Evolutionary conservation across 30 jellyfish, hydroid and myxozoan genomes (phyloP).

Genomic region (Haliclystus octoradiatus): DNA sequence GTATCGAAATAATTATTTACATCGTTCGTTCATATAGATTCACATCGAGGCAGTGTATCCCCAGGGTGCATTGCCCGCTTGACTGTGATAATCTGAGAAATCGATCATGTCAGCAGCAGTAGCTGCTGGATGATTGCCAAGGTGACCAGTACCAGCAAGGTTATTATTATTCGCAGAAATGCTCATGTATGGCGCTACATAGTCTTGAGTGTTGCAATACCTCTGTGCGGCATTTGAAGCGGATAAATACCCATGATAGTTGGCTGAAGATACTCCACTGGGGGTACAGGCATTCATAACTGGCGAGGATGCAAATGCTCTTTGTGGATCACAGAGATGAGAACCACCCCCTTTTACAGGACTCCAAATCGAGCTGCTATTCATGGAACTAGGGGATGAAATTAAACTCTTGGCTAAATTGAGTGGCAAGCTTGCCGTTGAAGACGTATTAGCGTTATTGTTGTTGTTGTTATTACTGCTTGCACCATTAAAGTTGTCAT

Average conservation of each 20-base stretch:
- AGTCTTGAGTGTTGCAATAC: constrained; percentile 51
- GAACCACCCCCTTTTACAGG: constrained; percentile 60
- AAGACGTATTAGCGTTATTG: constrained; percentile 15
- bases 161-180: constrained; percentile 35
- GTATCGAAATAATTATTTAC: too few relatives aligned
- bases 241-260: constrained; percentile 41
- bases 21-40: too few relatives aligned
- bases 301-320: constrained; percentile 82
- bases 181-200: constrained; percentile 73
- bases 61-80: constrained; percentile 57
- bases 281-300: constrained; percentile 93
- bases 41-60: constrained; percentile 72
- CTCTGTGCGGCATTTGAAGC: constrained; percentile 50
- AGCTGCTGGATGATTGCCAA: constrained; percentile 20
- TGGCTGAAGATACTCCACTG: constrained; percentile 36
- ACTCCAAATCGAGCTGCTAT: constrained; percentile 81
- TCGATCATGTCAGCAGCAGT: constrained; percentile 46
- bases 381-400: constrained; percentile 10
- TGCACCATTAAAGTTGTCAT: neutral
- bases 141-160: neutral
- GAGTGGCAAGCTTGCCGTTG: constrained; percentile 53
- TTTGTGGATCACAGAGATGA: constrained; percentile 30
- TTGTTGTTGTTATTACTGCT: neutral
- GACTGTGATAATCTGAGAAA: constrained; percentile 62
- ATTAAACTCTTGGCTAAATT: constrained; percentile 19